Base-by-base conservation (phyloP, 2,888 invertebrate species). In the Ectobius pallidus region DNA sequence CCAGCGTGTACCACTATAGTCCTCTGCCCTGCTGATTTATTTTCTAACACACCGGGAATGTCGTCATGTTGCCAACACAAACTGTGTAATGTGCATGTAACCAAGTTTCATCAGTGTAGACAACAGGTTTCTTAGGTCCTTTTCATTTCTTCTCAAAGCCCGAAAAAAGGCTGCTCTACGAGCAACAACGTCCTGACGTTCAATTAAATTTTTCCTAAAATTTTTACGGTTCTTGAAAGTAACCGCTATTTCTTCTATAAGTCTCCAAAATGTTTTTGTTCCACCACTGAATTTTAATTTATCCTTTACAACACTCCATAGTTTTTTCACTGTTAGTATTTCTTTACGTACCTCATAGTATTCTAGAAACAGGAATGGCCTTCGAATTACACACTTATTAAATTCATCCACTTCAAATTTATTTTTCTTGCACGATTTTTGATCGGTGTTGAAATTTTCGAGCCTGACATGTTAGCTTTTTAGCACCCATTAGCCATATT, bases 51-150 rank as follows among this genome's bases (percentile, higher is more conserved):
- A 32, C 3, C 62, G 4, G 62, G 27, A 14, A 62, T 22, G 2
- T 25, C 30, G 14, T 25, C 30, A n/a, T 62, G 62, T 34, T 27
- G 62, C 62, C 62, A 62, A 22, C 62, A 62, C 22, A 20, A 16
- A 20, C 58, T 9, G 58, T 58, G n/a, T 46, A 46, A n/a, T 46
- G 11, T 11, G 46, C n/a, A n/a, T 46, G 46, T 3, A 46, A 4
- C 46, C 46, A 46, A 4, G 46, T 46, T n/a, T 46, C 9, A n/a
- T 46, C 46, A 14, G 46, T 46, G n/a, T 46, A 46, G n/a, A 46
- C n/a, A 11, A 46, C n/a, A 14, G 46, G 46, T 46, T 46, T 46
- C 46, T 46, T 11, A 4, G n/a, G 3, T 3, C 46, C 46, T 34
- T 34, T 34, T 11, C 34, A 34, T 34, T 34, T 34, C 11, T 6